Conservation (phyloP, 2,113 vertebrate species). For the Strix aluco region DNA sequence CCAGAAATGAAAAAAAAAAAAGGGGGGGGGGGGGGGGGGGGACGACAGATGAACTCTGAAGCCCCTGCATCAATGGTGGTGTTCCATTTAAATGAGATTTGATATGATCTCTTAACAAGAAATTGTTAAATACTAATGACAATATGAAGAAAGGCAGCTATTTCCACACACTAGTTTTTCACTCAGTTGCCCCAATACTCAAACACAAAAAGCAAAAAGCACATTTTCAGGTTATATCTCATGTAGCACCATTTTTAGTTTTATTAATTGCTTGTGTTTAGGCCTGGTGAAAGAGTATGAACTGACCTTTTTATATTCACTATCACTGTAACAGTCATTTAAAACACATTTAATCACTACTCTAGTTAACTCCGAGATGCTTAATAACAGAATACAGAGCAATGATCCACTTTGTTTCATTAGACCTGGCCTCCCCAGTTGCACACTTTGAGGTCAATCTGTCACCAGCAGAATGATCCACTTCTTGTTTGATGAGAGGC, state of each 20-base stretch:
- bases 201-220: background rate
- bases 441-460: background rate
- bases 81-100: background rate
- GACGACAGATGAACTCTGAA: background rate
- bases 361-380: background rate
- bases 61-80: background rate
- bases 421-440: background rate
- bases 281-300: background rate
- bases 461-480: background rate
- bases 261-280: background rate
- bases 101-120: background rate
- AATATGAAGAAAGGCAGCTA: background rate
- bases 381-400: background rate
- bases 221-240: background rate
- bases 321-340: background rate
- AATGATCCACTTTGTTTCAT: constrained; percentile 1
- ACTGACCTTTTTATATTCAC: background rate
- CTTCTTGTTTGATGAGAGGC: background rate
- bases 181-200: background rate
- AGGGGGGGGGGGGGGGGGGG: too few species aligned
- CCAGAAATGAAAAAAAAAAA: background rate
- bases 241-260: background rate
- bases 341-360: constrained; percentile 14
- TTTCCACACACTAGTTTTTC: background rate
- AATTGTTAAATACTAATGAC: background rate